phyloP scores from a whole-genome alignment of 2,888 invertebrate species.

The Agrotis clavis region DNA sequence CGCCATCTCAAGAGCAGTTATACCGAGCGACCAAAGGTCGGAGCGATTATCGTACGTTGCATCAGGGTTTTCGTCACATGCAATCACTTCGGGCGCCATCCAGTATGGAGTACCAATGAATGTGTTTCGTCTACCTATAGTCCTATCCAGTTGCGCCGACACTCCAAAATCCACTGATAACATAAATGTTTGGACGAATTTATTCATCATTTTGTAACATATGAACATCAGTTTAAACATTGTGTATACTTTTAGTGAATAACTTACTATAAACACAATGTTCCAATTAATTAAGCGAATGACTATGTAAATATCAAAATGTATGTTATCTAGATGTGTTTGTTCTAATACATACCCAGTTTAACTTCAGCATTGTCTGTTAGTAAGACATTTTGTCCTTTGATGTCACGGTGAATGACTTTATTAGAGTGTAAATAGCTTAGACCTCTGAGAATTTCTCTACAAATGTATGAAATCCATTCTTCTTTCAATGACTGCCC shows the following conservation, averaged over 20 bases:
- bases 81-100: constrained; percentile 99
- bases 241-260: neutral
- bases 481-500: constrained; percentile 99
- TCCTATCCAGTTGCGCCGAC: constrained; percentile 99
- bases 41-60: constrained; percentile 99
- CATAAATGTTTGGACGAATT: constrained; percentile 30
- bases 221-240: neutral
- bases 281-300: constrained; percentile 6
- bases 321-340: constrained; percentile 16
- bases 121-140: constrained; percentile 99
- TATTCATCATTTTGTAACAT: constrained; percentile 16
- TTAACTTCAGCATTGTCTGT: constrained; percentile 99
- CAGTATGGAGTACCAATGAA: constrained; percentile 99
- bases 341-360: constrained; percentile 92
- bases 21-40: constrained; percentile 98
- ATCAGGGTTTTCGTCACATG: constrained; percentile 99
- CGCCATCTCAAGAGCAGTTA: constrained; percentile 99
- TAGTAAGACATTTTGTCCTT: constrained; percentile 99
- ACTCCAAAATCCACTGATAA: constrained; percentile 99
- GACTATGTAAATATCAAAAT: constrained; percentile 17
- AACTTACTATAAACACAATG: constrained; percentile 1
- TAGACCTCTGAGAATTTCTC: constrained; percentile 98
- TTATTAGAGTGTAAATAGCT: constrained; percentile 99
- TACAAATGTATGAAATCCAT: constrained; percentile 99
- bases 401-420: constrained; percentile 99